These are phyloP conservation scores for Cetonia aurata DNA, from an alignment of 2,888 invertebrate species.

Conservation along the genomic window DNA sequence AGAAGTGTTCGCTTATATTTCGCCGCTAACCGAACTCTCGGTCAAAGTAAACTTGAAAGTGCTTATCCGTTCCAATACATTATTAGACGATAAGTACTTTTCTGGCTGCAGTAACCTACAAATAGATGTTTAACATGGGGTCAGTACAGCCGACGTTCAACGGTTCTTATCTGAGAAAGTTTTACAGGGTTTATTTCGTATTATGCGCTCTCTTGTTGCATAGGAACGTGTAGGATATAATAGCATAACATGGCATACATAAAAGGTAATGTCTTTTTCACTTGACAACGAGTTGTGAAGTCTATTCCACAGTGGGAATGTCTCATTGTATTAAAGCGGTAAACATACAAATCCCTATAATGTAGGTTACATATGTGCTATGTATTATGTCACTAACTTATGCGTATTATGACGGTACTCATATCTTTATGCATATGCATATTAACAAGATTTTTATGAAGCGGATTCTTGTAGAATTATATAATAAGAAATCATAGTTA, in stretches of 20 bases:
- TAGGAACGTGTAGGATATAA: slow-evolving; percentile 14
- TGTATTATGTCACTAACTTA: too few species aligned
- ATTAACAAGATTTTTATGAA: too few species aligned
- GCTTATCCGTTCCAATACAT: slow-evolving; percentile 42
- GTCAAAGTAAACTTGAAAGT: slow-evolving; percentile 41
- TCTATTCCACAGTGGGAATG: too few species aligned
- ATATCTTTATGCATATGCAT: too few species aligned
- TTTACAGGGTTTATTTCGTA: slow-evolving; percentile 39
- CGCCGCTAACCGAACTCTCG: slow-evolving; percentile 33
- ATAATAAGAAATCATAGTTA: too few species aligned
- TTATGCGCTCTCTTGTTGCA: slow-evolving; percentile 9
- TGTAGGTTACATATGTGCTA: too few species aligned
- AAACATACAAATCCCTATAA: too few species aligned
- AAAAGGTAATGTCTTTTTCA: slow-evolving; percentile 35
- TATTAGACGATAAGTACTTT: slow-evolving; percentile 44
- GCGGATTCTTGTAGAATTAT: too few species aligned
- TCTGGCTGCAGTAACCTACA: slow-evolving; percentile 39
- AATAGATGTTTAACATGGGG: slow-evolving; percentile 49
- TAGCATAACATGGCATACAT: slow-evolving; percentile 24
- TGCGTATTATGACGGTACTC: too few species aligned
- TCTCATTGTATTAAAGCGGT: too few species aligned
- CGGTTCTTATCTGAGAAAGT: slow-evolving; percentile 49
- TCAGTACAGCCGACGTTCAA: slow-evolving; percentile 49
- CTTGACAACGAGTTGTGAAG: slow-evolving; percentile 1
- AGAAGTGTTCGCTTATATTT: slow-evolving; percentile 35